Base-by-base conservation (phyloP, 23 tunicate species). In the Phallusia fumigata region DNA sequence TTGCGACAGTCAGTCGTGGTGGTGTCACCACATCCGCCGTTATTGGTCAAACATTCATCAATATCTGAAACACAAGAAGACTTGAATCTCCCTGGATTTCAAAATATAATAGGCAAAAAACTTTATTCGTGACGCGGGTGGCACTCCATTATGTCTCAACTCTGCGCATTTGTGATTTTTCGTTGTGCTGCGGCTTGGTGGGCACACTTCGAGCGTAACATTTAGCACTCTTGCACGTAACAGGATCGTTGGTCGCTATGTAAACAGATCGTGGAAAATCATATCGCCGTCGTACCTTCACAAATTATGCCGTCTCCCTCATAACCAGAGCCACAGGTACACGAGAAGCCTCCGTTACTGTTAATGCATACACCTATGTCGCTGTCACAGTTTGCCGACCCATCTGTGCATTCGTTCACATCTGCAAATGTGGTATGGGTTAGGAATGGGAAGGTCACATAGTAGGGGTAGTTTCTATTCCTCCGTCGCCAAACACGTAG, bases 41-140 rank as follows among this genome's bases (percentile, higher is more conserved):
- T 80, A 15, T 47, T 16, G 16, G 74, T 33, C 19, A 58, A 8
- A 80, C 84, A 79, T 81, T 81, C 79, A 22, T 81, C 79, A n/a
- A 81, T 30, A 81, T 81, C 85, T 69, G 80, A 47, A 79, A 79
- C 58, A 15, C 15, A 51, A 51, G 18, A 51, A 51, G 18, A 51
- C 18, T 51, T 51, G 58, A 51, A 51, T 51, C 15, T 13, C 18
- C 15, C 15, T 13, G 58, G 58, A 15, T 51, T 51, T 15, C 18
- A 51, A 51, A 15, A 51, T 18, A 13, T 18, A 51, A 13, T 51
- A 13, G 15, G 58, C 58, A 51, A 51, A 51, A n/a, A n/a, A n/a
- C n/a, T n/a, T n/a, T n/a, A n/a, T n/a, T n/a, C n/a, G n/a, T n/a
- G n/a, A n/a, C n/a, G n/a, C n/a, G n/a, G n/a, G n/a, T n/a, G n/a